A percentile compares a stretch with the other conserved stretches of the same genome.
These are phyloP conservation scores for Myodes glareolus DNA, from an alignment of 2,113 vertebrate genomes.

Conservation along the genomic window DNA sequence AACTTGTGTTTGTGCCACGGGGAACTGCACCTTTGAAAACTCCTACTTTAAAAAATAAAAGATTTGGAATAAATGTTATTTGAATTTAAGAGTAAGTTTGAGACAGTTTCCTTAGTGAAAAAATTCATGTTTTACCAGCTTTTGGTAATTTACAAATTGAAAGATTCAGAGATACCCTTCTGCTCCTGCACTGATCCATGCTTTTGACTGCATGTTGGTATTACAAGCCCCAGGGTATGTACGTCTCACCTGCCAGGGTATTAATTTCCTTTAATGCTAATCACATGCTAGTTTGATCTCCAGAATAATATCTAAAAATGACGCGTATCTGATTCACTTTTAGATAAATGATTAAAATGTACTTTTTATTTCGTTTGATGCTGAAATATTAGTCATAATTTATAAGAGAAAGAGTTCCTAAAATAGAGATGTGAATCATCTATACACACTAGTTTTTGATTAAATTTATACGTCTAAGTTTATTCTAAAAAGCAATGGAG, in stretches of 20 bases:
- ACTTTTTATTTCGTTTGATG: not conserved
- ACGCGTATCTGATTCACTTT: not conserved
- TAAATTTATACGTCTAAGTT: not conserved
- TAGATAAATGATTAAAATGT: not conserved
- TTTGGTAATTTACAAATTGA: not conserved
- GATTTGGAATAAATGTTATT: not conserved
- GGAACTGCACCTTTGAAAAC: constrained; percentile 28
- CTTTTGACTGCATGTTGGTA: not conserved
- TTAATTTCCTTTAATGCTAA: not conserved
- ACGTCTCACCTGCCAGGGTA: not conserved
- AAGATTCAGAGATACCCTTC: not conserved
- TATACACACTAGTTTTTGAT: constrained; percentile 30
- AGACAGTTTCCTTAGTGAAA: not conserved
- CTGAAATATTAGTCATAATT: not conserved
- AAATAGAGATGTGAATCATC: not conserved
- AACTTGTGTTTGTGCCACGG: not conserved
- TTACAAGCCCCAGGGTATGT: not conserved
- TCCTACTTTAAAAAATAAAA: constrained; percentile 3
- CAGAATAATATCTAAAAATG: not conserved
- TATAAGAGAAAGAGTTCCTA: not conserved
- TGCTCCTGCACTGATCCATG: not conserved
- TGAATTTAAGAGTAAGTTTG: constrained; percentile 16
- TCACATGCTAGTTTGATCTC: not conserved
- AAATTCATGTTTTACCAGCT: not conserved
- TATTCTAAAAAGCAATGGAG: not conserved